These are phyloP conservation scores for Anneissia japonica DNA, from an alignment of 35 echinoderm and acorn worm genomes.

Conservation along the genomic window DNA sequence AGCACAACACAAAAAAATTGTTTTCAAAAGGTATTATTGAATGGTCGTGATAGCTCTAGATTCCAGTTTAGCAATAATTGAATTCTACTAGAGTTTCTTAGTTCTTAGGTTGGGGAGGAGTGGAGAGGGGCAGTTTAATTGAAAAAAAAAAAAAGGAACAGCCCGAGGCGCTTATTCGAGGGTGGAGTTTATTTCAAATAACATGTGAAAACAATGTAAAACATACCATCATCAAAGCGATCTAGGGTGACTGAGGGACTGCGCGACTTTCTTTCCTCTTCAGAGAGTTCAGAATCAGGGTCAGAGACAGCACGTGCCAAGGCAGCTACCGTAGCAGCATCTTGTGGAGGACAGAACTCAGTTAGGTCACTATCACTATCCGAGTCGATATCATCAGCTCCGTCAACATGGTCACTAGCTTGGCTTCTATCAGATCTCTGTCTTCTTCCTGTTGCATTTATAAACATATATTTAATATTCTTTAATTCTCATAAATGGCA, in stretches of 20 bases:
- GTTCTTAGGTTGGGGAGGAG: too few relatives aligned
- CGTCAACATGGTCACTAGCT: neutral
- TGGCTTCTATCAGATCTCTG: neutral
- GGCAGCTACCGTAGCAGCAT: constrained; percentile 68
- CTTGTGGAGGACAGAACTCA: constrained; percentile 80
- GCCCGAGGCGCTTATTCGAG: too few relatives aligned
- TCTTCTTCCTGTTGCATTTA: neutral
- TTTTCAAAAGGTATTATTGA: too few relatives aligned
- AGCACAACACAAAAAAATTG: too few relatives aligned
- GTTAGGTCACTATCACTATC: constrained; percentile 78
- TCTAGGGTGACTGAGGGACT: neutral
- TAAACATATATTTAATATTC: neutral
- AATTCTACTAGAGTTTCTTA: too few relatives aligned
- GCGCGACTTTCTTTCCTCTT: neutral
- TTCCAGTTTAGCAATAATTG: too few relatives aligned
- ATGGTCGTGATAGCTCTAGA: too few relatives aligned
- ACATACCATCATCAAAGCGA: neutral
- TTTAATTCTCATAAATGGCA: too few relatives aligned
- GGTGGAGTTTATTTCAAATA: too few relatives aligned
- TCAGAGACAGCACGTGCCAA: constrained; percentile 62
- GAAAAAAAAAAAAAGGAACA: too few relatives aligned
- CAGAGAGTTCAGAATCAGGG: constrained; percentile 9
- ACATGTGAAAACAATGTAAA: too few relatives aligned
- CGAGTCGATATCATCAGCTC: constrained; percentile 19
- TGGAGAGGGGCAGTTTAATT: too few relatives aligned